Conservation (phyloP, 2,113 vertebrate genomes). For the Antennarius striatus region DNA sequence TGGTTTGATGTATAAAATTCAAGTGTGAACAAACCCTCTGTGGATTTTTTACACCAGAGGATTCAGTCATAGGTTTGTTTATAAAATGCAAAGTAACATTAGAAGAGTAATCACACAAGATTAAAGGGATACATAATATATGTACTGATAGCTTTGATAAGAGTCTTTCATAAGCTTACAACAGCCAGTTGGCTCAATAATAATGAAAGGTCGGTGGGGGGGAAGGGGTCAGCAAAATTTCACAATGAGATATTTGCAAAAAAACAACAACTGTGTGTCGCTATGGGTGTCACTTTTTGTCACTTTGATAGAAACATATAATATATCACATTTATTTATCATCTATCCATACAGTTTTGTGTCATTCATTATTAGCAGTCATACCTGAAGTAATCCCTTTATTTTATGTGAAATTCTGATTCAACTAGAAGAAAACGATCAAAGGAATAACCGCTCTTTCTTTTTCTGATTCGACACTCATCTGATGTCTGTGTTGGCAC, state of each 20-base stretch:
- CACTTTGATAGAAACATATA: background rate
- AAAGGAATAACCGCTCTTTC: conserved; percentile 81
- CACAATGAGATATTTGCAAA: conserved; percentile 13
- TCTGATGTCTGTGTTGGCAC: conserved; percentile 84
- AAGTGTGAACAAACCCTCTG: conserved; percentile 45
- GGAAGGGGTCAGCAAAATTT: conserved; percentile 19
- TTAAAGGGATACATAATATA: conserved; percentile 57
- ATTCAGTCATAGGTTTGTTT: conserved; percentile 49
- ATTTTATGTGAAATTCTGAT: too few species aligned
- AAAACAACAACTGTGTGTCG: background rate
- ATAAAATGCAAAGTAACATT: conserved; percentile 60
- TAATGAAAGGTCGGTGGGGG: conserved; percentile 23
- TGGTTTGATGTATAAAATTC: conserved; percentile 74
- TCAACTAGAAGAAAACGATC: conserved; percentile 1
- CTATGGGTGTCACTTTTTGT: conserved; percentile 8
- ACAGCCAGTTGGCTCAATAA: conserved; percentile 37
- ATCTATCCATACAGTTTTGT: background rate
- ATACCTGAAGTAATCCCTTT: too few species aligned
- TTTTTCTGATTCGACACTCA: conserved; percentile 91
- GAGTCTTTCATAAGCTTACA: conserved; percentile 35
- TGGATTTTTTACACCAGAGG: conserved; percentile 55
- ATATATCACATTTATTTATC: background rate
- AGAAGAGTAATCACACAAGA: conserved; percentile 35
- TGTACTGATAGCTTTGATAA: conserved; percentile 38
- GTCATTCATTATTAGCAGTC: background rate